phyloP scores from a whole-genome alignment of 2,113 vertebrate genomes.

The Crotalus viridis region DNA sequence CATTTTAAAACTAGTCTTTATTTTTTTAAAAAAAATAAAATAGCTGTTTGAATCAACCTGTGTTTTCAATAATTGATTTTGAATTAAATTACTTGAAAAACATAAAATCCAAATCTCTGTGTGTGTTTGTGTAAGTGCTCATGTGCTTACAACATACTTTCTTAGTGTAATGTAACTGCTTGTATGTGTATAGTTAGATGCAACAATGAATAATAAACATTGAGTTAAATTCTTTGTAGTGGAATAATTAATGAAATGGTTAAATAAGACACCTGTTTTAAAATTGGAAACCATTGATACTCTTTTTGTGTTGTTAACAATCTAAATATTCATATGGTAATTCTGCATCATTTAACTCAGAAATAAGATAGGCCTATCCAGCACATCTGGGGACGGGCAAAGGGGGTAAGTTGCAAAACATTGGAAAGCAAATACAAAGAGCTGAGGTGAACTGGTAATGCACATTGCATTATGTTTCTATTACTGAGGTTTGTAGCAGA shows the following conservation, averaged over 20 bases:
- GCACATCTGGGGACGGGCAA: background rate
- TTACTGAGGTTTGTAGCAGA: background rate
- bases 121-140: background rate
- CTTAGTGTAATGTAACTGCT: background rate
- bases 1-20: background rate
- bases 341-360: background rate
- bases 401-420: background rate
- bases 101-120: background rate
- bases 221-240: conserved; percentile 10
- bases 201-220: background rate
- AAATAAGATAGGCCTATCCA: background rate
- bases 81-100: background rate
- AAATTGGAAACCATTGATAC: background rate
- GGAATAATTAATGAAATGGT: background rate
- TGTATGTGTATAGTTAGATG: background rate
- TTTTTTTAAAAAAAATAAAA: background rate
- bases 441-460: background rate
- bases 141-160: rapidly evolving
- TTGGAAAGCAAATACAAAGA: background rate
- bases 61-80: background rate
- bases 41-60: background rate
- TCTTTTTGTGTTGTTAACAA: background rate
- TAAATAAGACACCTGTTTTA: background rate
- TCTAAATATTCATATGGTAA: conserved; percentile 2
- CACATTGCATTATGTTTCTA: background rate